Evolutionary conservation across 2,113 vertebrate genomes (phyloP).

Genomic region (Ariopsis seemanni): DNA sequence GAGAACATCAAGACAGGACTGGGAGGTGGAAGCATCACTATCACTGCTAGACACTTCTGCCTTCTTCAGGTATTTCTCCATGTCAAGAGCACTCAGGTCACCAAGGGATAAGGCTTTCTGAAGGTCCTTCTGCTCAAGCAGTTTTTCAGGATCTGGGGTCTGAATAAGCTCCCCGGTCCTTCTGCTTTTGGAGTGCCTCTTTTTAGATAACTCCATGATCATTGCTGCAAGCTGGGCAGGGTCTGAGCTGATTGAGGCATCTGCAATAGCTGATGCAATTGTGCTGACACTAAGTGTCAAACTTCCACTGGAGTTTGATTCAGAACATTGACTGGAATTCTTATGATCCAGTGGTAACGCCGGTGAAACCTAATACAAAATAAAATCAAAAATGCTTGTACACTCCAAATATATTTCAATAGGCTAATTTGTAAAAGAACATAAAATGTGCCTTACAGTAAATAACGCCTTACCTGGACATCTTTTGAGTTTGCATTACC

Average conservation of each 20-base stretch:
- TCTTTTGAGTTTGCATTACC: slow-evolving; percentile 53
- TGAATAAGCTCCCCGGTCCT: slow-evolving; percentile 24
- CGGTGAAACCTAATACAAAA: slow-evolving; percentile 25
- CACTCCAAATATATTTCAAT: not conserved
- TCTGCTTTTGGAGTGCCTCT: slow-evolving; percentile 61
- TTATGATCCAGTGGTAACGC: slow-evolving; percentile 23
- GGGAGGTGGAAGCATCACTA: slow-evolving; percentile 66
- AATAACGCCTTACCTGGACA: slow-evolving; percentile 26
- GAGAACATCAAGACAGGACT: slow-evolving; percentile 67
- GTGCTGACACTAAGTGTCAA: slow-evolving; percentile 88
- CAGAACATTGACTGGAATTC: slow-evolving; percentile 41
- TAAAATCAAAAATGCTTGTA: not conserved
- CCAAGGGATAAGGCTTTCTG: slow-evolving; percentile 66
- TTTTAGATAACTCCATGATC: slow-evolving; percentile 86
- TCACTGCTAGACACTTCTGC: slow-evolving; percentile 69
- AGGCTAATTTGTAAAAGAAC: not conserved
- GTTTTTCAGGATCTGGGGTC: slow-evolving; percentile 32
- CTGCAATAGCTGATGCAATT: slow-evolving; percentile 88
- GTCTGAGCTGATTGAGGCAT: slow-evolving; percentile 86
- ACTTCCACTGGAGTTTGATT: slow-evolving; percentile 57
- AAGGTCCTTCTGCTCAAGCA: slow-evolving; percentile 48
- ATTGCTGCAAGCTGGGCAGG: slow-evolving; percentile 89
- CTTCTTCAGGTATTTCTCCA: slow-evolving; percentile 88
- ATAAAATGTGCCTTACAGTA: not conserved
- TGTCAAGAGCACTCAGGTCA: slow-evolving; percentile 74